Evolutionary conservation across 1,140 invertebrate genomes (phyloP).

Genomic region (Drosophila pachea): DNA sequence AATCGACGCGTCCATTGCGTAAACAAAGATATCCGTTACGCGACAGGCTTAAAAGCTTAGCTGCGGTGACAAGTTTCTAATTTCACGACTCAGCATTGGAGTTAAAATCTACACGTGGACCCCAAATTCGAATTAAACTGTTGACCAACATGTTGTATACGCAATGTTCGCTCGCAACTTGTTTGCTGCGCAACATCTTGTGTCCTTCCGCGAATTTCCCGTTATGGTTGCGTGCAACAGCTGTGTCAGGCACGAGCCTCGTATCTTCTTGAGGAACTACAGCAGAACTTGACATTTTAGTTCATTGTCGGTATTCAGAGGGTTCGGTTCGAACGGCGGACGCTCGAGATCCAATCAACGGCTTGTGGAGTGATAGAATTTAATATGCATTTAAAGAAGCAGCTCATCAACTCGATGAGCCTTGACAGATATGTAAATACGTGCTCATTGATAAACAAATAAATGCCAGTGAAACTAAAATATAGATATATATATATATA

Average conservation of each 20-base stretch:
- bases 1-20: constrained; percentile 35
- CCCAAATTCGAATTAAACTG: not conserved
- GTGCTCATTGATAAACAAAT: not conserved
- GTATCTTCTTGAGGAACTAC: constrained; percentile 9
- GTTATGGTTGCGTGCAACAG: not conserved
- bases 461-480: not conserved
- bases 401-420: not conserved
- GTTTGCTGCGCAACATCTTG: not conserved
- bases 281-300: constrained; percentile 16
- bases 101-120: not conserved
- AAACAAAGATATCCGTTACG: constrained; percentile 61
- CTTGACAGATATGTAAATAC: not conserved
- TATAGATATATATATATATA: not conserved
- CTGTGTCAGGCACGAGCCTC: not conserved
- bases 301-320: constrained; percentile 18
- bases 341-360: not conserved
- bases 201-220: not conserved
- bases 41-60: not conserved
- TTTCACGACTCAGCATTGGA: constrained; percentile 2
- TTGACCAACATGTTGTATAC: constrained; percentile 1
- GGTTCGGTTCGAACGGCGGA: constrained; percentile 6
- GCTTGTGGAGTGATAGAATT: not conserved
- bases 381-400: constrained; percentile 3
- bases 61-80: not conserved
- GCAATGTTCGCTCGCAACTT: constrained; percentile 1